These are phyloP conservation scores for Argyresthia albistria DNA, from an alignment of 2,888 invertebrate genomes.

Conservation along the genomic window DNA sequence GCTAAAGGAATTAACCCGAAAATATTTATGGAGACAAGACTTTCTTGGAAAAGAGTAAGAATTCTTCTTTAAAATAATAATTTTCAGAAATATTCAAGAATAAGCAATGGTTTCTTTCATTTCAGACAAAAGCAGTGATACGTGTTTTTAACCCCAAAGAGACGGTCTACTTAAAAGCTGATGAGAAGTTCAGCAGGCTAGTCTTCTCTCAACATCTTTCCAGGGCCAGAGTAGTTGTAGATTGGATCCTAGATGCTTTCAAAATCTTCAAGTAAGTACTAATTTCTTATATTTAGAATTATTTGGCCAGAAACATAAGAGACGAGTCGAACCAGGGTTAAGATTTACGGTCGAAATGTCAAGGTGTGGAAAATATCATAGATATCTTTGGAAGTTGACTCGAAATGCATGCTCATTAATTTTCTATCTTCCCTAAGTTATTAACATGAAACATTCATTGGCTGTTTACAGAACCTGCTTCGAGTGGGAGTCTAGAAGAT, in stretches of 20 bases:
- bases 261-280: conserved; percentile 88
- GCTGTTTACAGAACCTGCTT: conserved; percentile 82
- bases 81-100: not conserved
- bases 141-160: conserved; percentile 95
- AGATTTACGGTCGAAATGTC: too few species aligned
- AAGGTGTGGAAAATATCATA: too few species aligned
- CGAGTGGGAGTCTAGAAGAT: conserved; percentile 92
- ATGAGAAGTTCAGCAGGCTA: conserved; percentile 92
- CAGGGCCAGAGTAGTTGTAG: conserved; percentile 86
- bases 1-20: conserved; percentile 89
- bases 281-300: too few species aligned
- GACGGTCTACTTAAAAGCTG: conserved; percentile 88
- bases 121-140: conserved; percentile 56
- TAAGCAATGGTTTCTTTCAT: too few species aligned
- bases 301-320: too few species aligned
- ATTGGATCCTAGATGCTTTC: conserved; percentile 84
- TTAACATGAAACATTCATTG: not conserved
- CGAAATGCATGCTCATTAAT: too few species aligned
- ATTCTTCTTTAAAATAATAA: not conserved
- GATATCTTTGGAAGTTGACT: too few species aligned
- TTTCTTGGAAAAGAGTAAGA: conserved; percentile 89
- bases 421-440: not conserved
- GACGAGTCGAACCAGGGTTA: too few species aligned
- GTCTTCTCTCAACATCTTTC: conserved; percentile 91
- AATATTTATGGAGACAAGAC: conserved; percentile 90